Conservation (phyloP, 2,797 vertebrate genomes). For the Microhierax caerulescens region DNA sequence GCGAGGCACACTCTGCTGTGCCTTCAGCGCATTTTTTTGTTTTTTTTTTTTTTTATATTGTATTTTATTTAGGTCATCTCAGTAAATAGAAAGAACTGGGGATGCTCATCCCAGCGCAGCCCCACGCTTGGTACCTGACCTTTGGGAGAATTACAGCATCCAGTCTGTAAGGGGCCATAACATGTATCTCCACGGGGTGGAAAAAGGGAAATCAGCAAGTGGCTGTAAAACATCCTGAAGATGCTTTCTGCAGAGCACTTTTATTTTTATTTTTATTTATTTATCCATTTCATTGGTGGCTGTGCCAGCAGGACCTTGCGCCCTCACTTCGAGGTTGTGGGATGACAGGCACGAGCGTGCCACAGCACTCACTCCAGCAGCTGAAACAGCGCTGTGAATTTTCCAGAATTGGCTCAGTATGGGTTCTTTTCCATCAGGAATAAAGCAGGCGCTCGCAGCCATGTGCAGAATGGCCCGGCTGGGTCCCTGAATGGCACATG, state of each 20-base stretch:
- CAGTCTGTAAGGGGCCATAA: neutral
- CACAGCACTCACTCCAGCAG: accelerated
- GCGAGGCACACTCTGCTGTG: neutral
- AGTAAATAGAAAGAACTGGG: neutral
- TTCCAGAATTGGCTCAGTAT: neutral
- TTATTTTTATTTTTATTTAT: neutral
- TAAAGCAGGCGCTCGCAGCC: accelerated
- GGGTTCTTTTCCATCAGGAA: neutral
- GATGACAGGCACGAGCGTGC: neutral
- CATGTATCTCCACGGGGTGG: accelerated
- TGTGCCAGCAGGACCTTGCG: accelerated
- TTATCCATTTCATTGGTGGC: accelerated
- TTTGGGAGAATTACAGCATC: neutral
- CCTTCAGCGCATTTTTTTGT: accelerated
- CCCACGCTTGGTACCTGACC: accelerated
- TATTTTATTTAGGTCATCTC: neutral
- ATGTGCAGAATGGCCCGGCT: accelerated
- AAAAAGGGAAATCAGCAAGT: neutral
- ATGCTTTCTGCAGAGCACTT: neutral
- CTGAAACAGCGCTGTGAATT: neutral
- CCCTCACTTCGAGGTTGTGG: accelerated
- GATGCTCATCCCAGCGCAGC: neutral
- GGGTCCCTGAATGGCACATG: accelerated
- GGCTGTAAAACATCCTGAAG: neutral
- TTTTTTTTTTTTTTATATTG: neutral